Conservation (phyloP, 1,140 invertebrate genomes). For the Trinorchestia longiramus region DNA sequence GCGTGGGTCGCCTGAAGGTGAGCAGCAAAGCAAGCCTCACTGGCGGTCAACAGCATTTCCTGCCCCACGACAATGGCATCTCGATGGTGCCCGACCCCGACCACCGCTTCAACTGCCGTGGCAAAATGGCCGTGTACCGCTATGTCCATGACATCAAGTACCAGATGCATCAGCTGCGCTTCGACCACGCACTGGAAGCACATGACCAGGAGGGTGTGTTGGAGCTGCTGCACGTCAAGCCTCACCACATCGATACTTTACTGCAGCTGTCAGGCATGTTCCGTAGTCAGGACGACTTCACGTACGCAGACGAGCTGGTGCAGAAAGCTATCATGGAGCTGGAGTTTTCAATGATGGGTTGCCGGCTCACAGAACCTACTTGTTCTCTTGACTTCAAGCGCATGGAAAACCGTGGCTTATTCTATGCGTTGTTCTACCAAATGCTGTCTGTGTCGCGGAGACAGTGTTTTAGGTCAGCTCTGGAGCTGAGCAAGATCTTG, state of each 20-base stretch:
- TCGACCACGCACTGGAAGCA: not conserved
- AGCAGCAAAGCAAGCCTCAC: conserved; percentile 43
- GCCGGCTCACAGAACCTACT: not conserved
- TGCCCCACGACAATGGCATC: conserved; percentile 57
- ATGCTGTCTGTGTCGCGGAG: conserved; percentile 82
- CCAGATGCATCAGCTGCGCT: not conserved
- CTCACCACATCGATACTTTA: conserved; percentile 87
- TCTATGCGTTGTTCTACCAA: conserved; percentile 88
- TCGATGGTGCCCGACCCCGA: conserved; percentile 28
- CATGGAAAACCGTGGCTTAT: conserved; percentile 88
- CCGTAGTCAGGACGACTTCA: conserved; percentile 82
- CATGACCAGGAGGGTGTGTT: not conserved
- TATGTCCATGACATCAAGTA: conserved; percentile 29
- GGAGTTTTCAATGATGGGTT: conserved; percentile 73
- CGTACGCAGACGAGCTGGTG: conserved; percentile 83
- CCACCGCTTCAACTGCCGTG: conserved; percentile 23
- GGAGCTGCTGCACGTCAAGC: conserved; percentile 81
- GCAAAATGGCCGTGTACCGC: not conserved
- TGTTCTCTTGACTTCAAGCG: conserved; percentile 75
- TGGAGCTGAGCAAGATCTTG: conserved; percentile 81
- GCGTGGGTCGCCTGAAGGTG: not conserved
- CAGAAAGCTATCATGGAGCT: conserved; percentile 83
- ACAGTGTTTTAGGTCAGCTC: conserved; percentile 81
- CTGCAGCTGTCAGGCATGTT: conserved; percentile 88
- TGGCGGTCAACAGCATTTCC: conserved; percentile 59